Evolutionary conservation across 2,113 vertebrate genomes (phyloP).

Genomic region (Ahaetulla prasina): DNA sequence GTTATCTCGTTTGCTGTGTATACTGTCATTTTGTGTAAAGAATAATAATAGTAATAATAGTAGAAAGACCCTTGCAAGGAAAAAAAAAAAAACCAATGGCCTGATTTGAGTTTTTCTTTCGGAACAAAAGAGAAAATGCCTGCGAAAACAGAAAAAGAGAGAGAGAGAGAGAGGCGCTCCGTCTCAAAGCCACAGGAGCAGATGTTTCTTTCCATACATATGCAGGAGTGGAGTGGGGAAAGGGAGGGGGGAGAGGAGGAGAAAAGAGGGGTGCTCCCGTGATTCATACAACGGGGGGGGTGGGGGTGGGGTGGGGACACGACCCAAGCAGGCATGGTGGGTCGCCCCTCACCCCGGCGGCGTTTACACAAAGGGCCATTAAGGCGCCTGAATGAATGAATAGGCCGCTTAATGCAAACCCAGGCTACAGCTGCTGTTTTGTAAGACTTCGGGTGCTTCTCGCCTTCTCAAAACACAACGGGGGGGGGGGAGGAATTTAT

Average conservation of each 20-base stretch:
- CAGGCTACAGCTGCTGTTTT: slow-evolving; percentile 62
- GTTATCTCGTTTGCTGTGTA: no score
- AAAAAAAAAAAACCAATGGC: slow-evolving; percentile 51
- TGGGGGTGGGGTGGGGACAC: slow-evolving; percentile 45
- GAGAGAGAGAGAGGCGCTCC: slow-evolving; percentile 7
- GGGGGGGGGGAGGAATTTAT: not conserved
- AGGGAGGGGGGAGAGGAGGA: slow-evolving; percentile 37
- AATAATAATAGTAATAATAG: no score
- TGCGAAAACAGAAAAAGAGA: slow-evolving; percentile 48
- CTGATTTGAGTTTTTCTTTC: slow-evolving; percentile 66
- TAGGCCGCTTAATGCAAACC: slow-evolving; percentile 35
- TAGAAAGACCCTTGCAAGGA: not conserved
- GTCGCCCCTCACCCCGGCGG: slow-evolving; percentile 65
- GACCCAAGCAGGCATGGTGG: slow-evolving; percentile 67
- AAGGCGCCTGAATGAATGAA: slow-evolving; percentile 64
- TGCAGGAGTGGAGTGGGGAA: not conserved
- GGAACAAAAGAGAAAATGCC: slow-evolving; percentile 76
- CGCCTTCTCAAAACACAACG: slow-evolving; percentile 37
- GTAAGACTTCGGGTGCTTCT: not conserved
- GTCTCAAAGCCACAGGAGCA: slow-evolving; percentile 73
- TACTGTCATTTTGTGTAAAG: no score
- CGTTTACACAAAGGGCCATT: slow-evolving; percentile 68
- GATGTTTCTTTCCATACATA: slow-evolving; percentile 68
- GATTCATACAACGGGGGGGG: slow-evolving; percentile 61
- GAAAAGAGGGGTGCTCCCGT: slow-evolving; percentile 60